Base-by-base conservation (phyloP, 2,888 invertebrate genomes). In the Synanthedon andrenaeformis region DNA sequence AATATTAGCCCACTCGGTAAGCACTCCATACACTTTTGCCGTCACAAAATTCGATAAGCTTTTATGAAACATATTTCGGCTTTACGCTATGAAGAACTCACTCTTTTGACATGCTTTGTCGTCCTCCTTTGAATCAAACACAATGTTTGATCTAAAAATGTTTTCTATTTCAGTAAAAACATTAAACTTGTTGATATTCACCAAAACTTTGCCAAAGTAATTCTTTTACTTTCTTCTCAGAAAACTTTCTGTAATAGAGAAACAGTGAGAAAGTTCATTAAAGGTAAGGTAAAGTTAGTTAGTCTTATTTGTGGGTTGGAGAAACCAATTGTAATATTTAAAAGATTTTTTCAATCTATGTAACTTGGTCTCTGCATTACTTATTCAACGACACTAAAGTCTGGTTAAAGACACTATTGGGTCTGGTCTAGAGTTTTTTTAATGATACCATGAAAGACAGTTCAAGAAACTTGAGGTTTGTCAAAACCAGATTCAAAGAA, bases 131-230 rank as follows among this genome's bases (percentile, higher is more conserved):
- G 45, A 56, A 54, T 41, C 41, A 23, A 42, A 57, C 51, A 41
- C 54, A 50, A 49, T 62, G 52, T 64, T 59, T 64, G 63, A 62
- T 57, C 56, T 55, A 56, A 48, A 53, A 48, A 50, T 58, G 57
- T 45, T 35, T 35, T 45, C 45, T 45, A 13, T 45, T 6, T 14
- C 14, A 45, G 45, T 3, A 45, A 45, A 45, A 13, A 45, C 8
- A 14, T n/a, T 45, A 45, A 45, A 45, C 45, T 45, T 45, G 45
- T 45, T 45, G 45, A 14, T 6, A 13, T n/a, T 45, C n/a, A 45
- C n/a, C 13, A 45, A 45, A 45, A 45, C 13, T 45, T 35, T 45
- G 45, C 14, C 45, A 45, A 45, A 45, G 45, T 45, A 45, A 45
- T 45, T 13, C 14, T 13, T 45, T 45, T 45, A 45, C n/a, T 45